phyloP scores from a whole-genome alignment of 2,113 vertebrate genomes.

The Apistogramma diplotaenia region DNA sequence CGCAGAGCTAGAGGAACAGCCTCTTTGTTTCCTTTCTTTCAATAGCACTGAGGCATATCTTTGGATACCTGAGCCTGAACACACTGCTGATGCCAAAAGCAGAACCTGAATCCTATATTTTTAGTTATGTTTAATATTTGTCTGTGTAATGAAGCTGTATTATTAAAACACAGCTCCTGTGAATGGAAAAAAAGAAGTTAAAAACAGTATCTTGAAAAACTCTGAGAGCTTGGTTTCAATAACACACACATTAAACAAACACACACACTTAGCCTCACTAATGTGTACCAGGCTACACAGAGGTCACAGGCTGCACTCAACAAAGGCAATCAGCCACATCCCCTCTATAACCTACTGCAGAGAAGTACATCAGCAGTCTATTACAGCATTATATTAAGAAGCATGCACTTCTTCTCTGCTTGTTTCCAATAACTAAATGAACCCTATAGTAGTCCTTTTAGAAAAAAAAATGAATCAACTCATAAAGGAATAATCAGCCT shows the following conservation, averaged over 20 bases:
- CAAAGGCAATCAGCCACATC: neutral
- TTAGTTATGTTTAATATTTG: neutral
- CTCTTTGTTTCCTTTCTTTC: slow-evolving; percentile 14
- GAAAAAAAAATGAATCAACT: neutral
- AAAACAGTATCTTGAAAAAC: slow-evolving; percentile 6
- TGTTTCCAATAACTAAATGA: neutral
- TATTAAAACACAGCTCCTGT: neutral
- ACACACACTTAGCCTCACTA: neutral
- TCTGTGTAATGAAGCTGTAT: neutral
- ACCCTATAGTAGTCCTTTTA: neutral
- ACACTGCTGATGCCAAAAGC: neutral
- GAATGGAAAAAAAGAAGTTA: neutral
- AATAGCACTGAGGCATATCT: neutral
- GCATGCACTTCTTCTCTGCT: neutral
- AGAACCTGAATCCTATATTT: neutral
- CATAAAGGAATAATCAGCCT: too few relatives aligned
- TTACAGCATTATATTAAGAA: neutral
- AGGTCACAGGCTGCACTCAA: neutral
- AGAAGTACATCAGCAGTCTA: neutral
- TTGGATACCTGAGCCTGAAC: neutral
- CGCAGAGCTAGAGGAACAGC: too few relatives aligned
- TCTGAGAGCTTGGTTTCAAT: neutral
- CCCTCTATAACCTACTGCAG: neutral
- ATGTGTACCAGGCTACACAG: neutral
- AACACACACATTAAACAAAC: neutral